A percentile compares a stretch with the other conserved stretches of the same genome.
Evolutionary conservation across 1,140 invertebrate genomes (phyloP).

Genomic region (Drosophila setifemur): DNA sequence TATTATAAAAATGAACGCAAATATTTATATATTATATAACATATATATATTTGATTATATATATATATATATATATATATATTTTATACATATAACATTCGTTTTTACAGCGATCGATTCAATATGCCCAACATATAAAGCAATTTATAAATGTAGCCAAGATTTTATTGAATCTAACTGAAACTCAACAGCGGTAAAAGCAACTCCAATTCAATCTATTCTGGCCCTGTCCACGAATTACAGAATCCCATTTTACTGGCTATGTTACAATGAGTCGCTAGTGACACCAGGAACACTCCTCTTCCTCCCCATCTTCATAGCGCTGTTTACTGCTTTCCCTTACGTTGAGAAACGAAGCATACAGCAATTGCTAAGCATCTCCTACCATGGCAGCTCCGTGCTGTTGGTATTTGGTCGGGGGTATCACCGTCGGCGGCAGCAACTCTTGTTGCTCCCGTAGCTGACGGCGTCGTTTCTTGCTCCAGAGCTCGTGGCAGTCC

Average conservation of each 20-base stretch:
- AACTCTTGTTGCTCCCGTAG: constrained; percentile 87
- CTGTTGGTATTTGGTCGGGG: constrained; percentile 84
- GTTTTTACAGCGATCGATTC: constrained; percentile 56
- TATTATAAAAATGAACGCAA: constrained; percentile 29
- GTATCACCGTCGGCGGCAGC: constrained; percentile 59
- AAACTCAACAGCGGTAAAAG: constrained; percentile 53
- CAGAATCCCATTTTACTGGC: constrained; percentile 31
- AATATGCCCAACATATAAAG: constrained; percentile 49
- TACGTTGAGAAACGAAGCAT: constrained; percentile 54
- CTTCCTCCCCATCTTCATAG: constrained; percentile 30
- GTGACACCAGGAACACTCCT: constrained; percentile 69
- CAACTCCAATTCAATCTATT: constrained; percentile 52
- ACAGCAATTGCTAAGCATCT: constrained; percentile 74
- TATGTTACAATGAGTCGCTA: constrained; percentile 42
- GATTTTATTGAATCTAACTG: constrained; percentile 51
- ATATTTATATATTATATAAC: constrained; percentile 19
- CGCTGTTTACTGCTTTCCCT: constrained; percentile 45
- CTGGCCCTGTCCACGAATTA: constrained; percentile 34
- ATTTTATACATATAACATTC: constrained; percentile 51
- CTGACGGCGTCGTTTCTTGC: constrained; percentile 93
- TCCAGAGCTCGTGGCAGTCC: constrained; percentile 99
- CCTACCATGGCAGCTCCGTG: constrained; percentile 75
- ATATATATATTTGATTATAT: constrained; percentile 31
- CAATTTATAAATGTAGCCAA: constrained; percentile 58
- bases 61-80: not conserved